These are phyloP conservation scores for Onychostruthus taczanowskii DNA, from an alignment of 2,113 vertebrate species.

Conservation along the genomic window DNA sequence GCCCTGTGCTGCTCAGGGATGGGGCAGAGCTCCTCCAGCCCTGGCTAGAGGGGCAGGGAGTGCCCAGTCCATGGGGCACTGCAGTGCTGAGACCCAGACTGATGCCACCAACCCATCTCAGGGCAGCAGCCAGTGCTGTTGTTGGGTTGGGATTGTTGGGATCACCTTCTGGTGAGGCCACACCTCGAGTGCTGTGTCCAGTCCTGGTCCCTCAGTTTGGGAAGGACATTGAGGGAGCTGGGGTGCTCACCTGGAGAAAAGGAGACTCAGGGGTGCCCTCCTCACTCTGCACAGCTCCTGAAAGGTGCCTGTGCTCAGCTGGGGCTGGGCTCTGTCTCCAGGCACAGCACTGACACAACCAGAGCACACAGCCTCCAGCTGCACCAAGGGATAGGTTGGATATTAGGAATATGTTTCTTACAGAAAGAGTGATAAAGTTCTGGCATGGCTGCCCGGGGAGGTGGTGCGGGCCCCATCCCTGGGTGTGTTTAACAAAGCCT, in stretches of 20 bases:
- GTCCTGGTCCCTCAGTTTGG: not conserved
- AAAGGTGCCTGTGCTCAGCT: not conserved
- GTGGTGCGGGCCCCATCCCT: not conserved
- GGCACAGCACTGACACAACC: not conserved
- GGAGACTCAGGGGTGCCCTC: not conserved
- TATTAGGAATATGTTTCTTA: no score
- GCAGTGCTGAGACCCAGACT: rapidly evolving
- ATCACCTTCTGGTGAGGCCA: not conserved
- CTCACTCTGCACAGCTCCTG: not conserved
- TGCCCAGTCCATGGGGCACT: rapidly evolving
- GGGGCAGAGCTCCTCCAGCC: not conserved
- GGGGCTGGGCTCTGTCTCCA: not conserved
- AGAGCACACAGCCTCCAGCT: not conserved
- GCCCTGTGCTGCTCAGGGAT: not conserved
- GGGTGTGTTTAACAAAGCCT: not conserved
- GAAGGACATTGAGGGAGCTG: not conserved
- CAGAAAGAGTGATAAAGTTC: not conserved
- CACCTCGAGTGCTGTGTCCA: not conserved
- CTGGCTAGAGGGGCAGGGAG: rapidly evolving
- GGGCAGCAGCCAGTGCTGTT: not conserved
- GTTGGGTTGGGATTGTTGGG: not conserved
- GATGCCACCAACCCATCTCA: not conserved
- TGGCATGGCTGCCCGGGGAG: not conserved
- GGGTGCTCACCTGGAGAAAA: not conserved
- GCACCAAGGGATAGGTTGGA: not conserved